Evolutionary conservation across 2,888 invertebrate genomes (phyloP), one percentile per base, ranked within the genome.

Genomic region (Phoenoteleia sp.): DNA sequence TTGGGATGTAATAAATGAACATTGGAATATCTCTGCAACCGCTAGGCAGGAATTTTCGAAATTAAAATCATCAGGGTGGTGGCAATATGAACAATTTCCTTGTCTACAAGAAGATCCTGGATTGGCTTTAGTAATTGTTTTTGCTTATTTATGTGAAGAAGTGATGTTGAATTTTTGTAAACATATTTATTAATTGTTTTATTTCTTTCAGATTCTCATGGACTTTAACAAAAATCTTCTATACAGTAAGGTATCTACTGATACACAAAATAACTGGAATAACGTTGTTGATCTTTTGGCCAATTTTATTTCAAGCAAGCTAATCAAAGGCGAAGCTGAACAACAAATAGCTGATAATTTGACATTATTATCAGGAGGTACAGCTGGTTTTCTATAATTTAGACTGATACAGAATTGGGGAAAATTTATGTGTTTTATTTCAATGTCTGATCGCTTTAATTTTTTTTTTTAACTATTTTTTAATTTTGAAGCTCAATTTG

Each of bases 61-160:
- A 33, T 33, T 33, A n/a, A 25, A 23, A 13, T n/a, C 5, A 15
- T 71, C 69, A 54, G 69, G 56, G 17, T 71, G 69, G 47, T 64
- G 64, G 64, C 64, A 64, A 9, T 17, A 45, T 9, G n/a, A 45
- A 27, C 4, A 33, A 0, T 47, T 64, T 27, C 64, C 27, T 11
- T 64, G 47, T 27, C 15, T 47, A 0, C 64, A 64, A 27, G 47
- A 27, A 7, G 17, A 47, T 15, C 15, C 45, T n/a, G 23, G 64
- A 17, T 45, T 64, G 19, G 27, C 23, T 9, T 42, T 64, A 29
- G 64, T 60, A 6, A n/a, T n/a, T n/a, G n/a, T n/a, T n/a, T n/a
- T n/a, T n/a, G n/a, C n/a, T n/a, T n/a, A n/a, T n/a, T n/a, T n/a
- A n/a, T n/a, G n/a, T n/a, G n/a, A n/a, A n/a, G n/a, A n/a, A n/a